phyloP scores from a whole-genome alignment of 2,888 invertebrate species.

The Penaeus monodon region DNA sequence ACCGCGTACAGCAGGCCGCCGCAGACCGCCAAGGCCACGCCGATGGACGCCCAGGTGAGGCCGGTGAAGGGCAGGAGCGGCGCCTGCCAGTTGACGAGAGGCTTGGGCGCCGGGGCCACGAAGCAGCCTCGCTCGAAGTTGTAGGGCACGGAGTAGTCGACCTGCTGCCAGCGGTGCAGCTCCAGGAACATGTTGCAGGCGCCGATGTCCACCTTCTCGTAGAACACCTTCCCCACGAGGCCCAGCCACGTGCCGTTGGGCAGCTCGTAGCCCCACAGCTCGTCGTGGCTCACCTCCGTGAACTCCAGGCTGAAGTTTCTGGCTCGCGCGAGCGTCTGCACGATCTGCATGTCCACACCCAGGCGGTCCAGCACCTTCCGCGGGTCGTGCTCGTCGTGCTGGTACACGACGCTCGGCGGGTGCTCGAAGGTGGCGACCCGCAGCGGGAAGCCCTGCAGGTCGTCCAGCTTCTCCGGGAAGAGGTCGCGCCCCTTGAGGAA shows the following conservation, averaged over 20 bases:
- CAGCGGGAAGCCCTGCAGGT: conserved; percentile 18
- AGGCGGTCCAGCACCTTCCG: conserved; percentile 34
- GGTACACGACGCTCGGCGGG: conserved; percentile 40
- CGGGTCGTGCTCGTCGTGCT: conserved; percentile 2
- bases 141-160: conserved; percentile 54
- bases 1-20: conserved; percentile 32
- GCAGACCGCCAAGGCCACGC: conserved; percentile 22
- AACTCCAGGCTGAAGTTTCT: conserved; percentile 43
- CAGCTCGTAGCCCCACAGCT: conserved; percentile 57
- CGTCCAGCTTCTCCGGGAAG: conserved; percentile 19
- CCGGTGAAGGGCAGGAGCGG: conserved; percentile 46
- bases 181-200: conserved; percentile 54
- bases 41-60: conserved; percentile 44
- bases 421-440: conserved; percentile 36
- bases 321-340: conserved; percentile 36
- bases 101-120: conserved; percentile 52
- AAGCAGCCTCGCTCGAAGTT: conserved; percentile 59
- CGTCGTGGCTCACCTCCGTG: conserved; percentile 38
- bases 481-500: conserved; percentile 1
- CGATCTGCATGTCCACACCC: conserved; percentile 55
- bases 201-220: conserved; percentile 52
- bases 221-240: conserved; percentile 46
- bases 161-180: conserved; percentile 35
- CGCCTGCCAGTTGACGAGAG: conserved; percentile 47
- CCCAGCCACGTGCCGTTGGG: conserved; percentile 56